Evolutionary conservation across 2,888 invertebrate species (phyloP), one percentile per base, ranked within the genome.

Genomic region (Operophtera brumata): DNA sequence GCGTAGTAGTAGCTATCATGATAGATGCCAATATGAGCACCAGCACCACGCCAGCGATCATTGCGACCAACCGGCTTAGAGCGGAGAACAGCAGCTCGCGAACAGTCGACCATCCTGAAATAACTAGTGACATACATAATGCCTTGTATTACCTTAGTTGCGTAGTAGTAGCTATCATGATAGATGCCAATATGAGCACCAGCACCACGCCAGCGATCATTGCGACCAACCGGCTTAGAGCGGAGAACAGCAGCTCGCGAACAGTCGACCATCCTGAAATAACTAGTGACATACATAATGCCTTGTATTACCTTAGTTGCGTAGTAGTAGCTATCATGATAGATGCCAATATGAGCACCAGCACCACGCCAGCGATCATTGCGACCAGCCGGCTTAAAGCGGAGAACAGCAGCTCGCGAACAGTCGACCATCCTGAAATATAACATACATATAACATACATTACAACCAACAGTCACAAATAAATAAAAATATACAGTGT

Each of bases 61-160:
- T 48, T 2, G 73, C 52, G 7, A 53, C 48, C 8, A 80, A 0
- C 0, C 87, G 73, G 0, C 82, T 76, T 11, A 67, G 1, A 0
- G 57, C 55, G 0, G 77, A 49, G 37, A 60, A 63, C 2, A 75
- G 1, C 1, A 89, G 40, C 57, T 85, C 83, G 0, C 44, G 41
- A 0, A 80, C 39, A 0, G 78, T 75, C 0, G 85, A 80, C 70
- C 67, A 60, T 25, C 82, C 86, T n/a, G n/a, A n/a, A n/a, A n/a
- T n/a, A n/a, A n/a, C n/a, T n/a, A n/a, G n/a, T n/a, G n/a, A n/a
- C n/a, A n/a, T n/a, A n/a, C n/a, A n/a, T n/a, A n/a, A n/a, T n/a
- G n/a, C n/a, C 20, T 4, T 20, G 20, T 20, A 20, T 20, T 20
- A 86, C 88, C 87, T 80, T 59, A 88, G 64, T 57, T 87, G 88